These are phyloP conservation scores for Pachydiplax longipennis DNA, from an alignment of 2,888 invertebrate species.

Conservation along the genomic window DNA sequence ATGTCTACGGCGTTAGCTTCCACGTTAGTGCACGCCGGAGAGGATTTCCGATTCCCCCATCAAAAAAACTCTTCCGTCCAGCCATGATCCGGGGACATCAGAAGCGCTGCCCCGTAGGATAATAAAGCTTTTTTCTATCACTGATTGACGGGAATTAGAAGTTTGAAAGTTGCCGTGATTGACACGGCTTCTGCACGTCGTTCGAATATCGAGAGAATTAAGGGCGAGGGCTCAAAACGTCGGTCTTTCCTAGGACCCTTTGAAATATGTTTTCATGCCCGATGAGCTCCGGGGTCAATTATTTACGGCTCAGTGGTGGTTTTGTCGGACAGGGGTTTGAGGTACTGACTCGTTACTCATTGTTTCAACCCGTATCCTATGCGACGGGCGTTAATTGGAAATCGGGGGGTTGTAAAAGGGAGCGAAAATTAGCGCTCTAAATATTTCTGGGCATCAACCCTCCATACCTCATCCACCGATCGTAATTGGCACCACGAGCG, in stretches of 20 bases:
- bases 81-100: no score
- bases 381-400: background rate
- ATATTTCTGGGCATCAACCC: background rate
- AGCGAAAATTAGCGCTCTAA: background rate
- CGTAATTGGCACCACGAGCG: no score
- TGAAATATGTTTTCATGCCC: background rate
- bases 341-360: background rate
- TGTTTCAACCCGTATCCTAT: background rate
- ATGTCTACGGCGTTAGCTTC: no score
- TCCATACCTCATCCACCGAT: no score
- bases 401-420: background rate
- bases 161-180: background rate
- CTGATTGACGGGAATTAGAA: background rate
- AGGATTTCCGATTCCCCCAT: no score
- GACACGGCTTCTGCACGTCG: background rate
- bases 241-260: background rate
- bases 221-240: background rate
- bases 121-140: background rate
- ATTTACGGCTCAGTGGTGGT: background rate
- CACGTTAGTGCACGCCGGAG: no score
- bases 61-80: no score
- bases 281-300: background rate
- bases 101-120: background rate
- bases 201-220: background rate
- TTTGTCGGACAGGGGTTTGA: background rate